Evolutionary conservation across 2,888 invertebrate genomes (phyloP), one percentile per base, ranked within the genome.

Genomic region (Acronicta psi): DNA sequence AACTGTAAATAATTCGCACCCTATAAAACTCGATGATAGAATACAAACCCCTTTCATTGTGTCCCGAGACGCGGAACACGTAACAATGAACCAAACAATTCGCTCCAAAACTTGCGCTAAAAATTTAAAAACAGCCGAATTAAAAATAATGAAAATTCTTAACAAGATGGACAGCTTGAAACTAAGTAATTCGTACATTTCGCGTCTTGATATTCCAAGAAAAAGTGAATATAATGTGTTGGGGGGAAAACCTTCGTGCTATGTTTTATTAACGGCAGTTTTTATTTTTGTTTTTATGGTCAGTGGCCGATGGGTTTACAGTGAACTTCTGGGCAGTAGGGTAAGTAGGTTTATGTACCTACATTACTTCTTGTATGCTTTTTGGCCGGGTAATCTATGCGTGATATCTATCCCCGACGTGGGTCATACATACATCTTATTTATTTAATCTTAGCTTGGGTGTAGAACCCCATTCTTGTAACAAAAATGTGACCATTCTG

Each of bases 121-220:
- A 75, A 91, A 87, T 69, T 54, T 82, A 4, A 94, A 93, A 87
- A 69, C 75, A 0, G 90, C 91, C 0, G 92, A 93, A 76, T 47
- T 84, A 2, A 92, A 90, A 84, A 38, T 93, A 2, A 63, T 77
- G 4, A 92, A 89, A 80, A 89, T 94, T 52, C 45, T 93, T 0
- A 80, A 73, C 16, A 93, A 91, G 83, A 89, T 93, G 2, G 82
- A 90, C 2, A 69, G 58, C 60, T 79, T 87, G 3, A 89, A 91
- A 64, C 75, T 94, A 4, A 84, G 69, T 52, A 78, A 77, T 67
- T 75, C 82, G 0, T 84, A 84, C 53, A 73, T 88, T 52, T 84
- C 88, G 0, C 79, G 75, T 10, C 68, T 94, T 34, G 65, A 83
- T 36, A 56, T 88, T 31, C 77, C 68, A 0, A 66, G 61, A 53